Base-by-base conservation (phyloP, 1,140 invertebrate genomes). In the Aricia agestis region DNA sequence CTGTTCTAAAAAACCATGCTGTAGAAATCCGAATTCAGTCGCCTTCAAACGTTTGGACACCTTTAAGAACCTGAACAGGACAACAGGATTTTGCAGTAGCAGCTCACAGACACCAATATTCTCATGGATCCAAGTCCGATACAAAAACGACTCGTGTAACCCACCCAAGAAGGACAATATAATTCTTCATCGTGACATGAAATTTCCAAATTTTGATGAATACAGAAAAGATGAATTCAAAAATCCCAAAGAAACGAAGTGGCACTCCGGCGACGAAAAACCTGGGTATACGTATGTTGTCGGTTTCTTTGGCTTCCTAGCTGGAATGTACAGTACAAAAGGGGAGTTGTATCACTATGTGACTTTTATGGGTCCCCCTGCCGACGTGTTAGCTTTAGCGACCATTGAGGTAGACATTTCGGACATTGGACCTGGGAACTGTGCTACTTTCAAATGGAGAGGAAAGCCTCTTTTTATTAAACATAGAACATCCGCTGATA, bases 401-500 rank as follows among this genome's bases (percentile, higher is more conserved):
- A 69, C 77, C 1, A 82, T 88, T 36, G 89, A 91, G 75, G 75
- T 91, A 3, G 85, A 90, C 52, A 69, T 91, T 52, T 77, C 75
- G 2, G 84, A 78, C 71, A 79, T 90, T 36, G 66, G 74, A 11
- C 76, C 82, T 17, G 89, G 89, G 6, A 68, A 69, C 5, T 95
- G 93, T 77, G 86, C 94, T 58, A 94, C 95, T 2, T 94, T 96
- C 76, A 97, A 97, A 84, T 97, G 97, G 97, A 92, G 96, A 85
- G 96, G 96, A 73, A 97, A 97, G 82, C 97, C 97, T 1, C 86
- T 98, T 15, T 98, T 97, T 85, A 93, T 98, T 25, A 92, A 94
- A 72, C 96, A 97, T 85, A 93, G 95, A 84, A 96, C 95, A 25
- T 76, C 83, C 6, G 90, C 92, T 15, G 96, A 98, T 84, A 97